These are phyloP conservation scores for Engystomops pustulosus DNA, from an alignment of 2,113 vertebrate genomes.

Conservation along the genomic window DNA sequence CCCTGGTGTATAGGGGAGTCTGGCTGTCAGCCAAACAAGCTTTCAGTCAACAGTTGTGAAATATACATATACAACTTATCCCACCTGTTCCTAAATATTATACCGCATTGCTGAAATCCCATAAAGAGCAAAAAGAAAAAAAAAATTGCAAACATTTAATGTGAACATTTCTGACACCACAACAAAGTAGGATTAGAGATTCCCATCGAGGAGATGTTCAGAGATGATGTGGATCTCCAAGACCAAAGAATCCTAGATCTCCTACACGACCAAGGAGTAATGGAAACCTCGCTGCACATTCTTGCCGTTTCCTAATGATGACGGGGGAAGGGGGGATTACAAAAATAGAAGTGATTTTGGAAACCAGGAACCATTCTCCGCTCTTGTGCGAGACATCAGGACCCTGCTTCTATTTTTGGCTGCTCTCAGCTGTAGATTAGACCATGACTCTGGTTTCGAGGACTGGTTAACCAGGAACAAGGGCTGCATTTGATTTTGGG, in stretches of 20 bases:
- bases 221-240: neutral
- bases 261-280: no score
- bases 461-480: conserved; percentile 35
- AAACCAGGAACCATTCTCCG: conserved; percentile 9
- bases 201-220: no score
- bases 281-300: neutral
- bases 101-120: neutral
- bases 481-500: conserved; percentile 46
- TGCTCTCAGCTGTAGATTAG: conserved; percentile 36
- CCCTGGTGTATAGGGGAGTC: no score
- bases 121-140: no score
- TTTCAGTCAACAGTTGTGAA: no score
- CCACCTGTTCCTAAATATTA: neutral
- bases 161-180: no score
- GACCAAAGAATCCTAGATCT: no score
- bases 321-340: neutral
- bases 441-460: conserved; percentile 23
- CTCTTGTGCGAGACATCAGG: conserved; percentile 31
- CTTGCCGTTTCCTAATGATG: neutral
- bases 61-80: no score
- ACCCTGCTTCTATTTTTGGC: conserved; percentile 42
- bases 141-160: no score
- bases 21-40: no score
- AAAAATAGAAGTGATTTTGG: conserved; percentile 34
- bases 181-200: no score